Percentiles rank a stretch among this genome's conserved stretches.
Evolutionary conservation across 2,888 invertebrate species (phyloP).

Genomic region (Rhodophaea formosa): DNA sequence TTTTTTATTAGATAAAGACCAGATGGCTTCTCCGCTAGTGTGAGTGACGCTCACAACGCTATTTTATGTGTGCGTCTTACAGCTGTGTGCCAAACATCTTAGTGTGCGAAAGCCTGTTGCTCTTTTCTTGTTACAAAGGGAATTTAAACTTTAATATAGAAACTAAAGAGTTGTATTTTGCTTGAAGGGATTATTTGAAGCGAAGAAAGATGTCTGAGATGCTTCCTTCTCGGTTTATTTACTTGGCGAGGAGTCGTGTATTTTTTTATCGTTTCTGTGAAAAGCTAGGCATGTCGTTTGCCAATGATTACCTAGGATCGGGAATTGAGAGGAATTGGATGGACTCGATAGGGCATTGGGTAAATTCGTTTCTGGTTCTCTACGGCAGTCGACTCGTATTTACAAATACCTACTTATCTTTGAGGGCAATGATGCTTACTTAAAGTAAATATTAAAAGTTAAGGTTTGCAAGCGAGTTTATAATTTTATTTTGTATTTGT

Average conservation of each 20-base stretch:
- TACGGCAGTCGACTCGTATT: not conserved
- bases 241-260: not conserved
- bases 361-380: not conserved
- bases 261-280: not conserved
- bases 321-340: not conserved
- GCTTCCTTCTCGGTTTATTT: slow-evolving; percentile 14
- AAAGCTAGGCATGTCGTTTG: not conserved
- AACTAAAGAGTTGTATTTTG: not conserved
- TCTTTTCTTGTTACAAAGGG: not conserved
- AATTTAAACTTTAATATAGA: not conserved
- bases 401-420: not conserved
- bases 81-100: slow-evolving; percentile 18
- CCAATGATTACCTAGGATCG: not conserved
- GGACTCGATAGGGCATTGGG: not conserved
- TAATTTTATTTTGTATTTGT: too few species aligned
- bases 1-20: slow-evolving; percentile 25
- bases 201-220: not conserved
- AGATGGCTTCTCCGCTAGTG: slow-evolving; percentile 22
- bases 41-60: slow-evolving; percentile 4
- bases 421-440: too few species aligned
- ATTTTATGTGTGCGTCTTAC: not conserved
- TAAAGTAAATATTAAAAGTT: not conserved
- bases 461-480: not conserved
- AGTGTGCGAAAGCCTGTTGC: slow-evolving; percentile 27
- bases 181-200: not conserved